phyloP scores from a whole-genome alignment of 2,888 invertebrate genomes.

The Vesta saturnalis region DNA sequence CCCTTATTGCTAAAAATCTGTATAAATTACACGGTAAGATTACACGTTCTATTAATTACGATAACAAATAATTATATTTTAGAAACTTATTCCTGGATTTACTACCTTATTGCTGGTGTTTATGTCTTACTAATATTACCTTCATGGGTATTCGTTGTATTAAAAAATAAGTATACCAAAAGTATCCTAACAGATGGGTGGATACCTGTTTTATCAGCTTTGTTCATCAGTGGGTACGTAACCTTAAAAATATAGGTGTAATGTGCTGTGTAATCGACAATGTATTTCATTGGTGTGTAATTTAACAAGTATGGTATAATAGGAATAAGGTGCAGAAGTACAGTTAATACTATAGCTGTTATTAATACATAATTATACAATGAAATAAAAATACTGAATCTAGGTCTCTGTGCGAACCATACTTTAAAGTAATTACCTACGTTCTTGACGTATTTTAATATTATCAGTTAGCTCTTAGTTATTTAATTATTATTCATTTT shows the following conservation, averaged over 20 bases:
- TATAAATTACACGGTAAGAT: conserved; percentile 72
- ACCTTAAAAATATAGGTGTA: not conserved
- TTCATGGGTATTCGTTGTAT: conserved; percentile 85
- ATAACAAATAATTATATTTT: conserved; percentile 39
- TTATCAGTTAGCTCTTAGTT: not conserved
- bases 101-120: conserved; percentile 73
- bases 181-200: conserved; percentile 90
- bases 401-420: no score
- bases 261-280: no score
- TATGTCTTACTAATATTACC: conserved; percentile 68
- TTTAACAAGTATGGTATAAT: no score
- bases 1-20: conserved; percentile 82
- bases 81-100: conserved; percentile 79
- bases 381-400: no score
- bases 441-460: no score
- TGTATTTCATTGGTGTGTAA: no score
- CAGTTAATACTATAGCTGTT: no score
- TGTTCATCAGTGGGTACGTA: conserved; percentile 93
- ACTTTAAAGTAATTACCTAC: no score
- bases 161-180: conserved; percentile 86
- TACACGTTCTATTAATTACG: not conserved
- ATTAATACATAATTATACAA: no score
- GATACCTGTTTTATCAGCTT: conserved; percentile 93
- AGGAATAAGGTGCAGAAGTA: no score
- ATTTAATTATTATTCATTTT: no score